Conservation (phyloP, 2,888 invertebrate species). For the Dryadula phaetusa region DNA sequence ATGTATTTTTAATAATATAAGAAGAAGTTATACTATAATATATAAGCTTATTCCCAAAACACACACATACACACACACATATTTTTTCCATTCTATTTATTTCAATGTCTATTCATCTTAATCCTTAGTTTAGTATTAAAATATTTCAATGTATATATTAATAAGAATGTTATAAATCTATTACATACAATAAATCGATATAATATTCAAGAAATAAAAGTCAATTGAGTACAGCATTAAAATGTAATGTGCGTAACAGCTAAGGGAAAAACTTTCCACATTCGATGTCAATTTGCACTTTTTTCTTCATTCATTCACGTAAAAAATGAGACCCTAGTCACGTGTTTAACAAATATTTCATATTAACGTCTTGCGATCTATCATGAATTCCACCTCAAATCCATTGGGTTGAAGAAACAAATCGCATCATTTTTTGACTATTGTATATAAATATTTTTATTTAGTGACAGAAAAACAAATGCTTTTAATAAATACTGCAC, state of each 20-base stretch:
- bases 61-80: no score
- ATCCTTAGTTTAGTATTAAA: no score
- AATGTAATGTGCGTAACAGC: constrained; percentile 4
- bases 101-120: no score
- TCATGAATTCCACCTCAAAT: constrained; percentile 16
- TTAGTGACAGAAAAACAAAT: no score
- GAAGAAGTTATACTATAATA: no score
- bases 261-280: not conserved
- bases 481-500: no score
- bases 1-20: no score
- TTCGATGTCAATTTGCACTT: not conserved
- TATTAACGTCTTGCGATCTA: constrained; percentile 16
- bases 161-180: not conserved
- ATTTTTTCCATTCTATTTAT: no score
- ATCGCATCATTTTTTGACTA: constrained; percentile 2
- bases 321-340: constrained; percentile 1
- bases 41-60: no score
- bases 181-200: not conserved
- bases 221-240: not conserved
- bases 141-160: not conserved
- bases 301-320: not conserved
- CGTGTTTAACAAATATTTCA: constrained; percentile 19
- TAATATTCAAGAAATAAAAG: not conserved
- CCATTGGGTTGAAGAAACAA: constrained; percentile 22
- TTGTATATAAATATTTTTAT: no score